phyloP scores from a whole-genome alignment of 2,797 vertebrate genomes.

The Parauchenoglanis punctatus region DNA sequence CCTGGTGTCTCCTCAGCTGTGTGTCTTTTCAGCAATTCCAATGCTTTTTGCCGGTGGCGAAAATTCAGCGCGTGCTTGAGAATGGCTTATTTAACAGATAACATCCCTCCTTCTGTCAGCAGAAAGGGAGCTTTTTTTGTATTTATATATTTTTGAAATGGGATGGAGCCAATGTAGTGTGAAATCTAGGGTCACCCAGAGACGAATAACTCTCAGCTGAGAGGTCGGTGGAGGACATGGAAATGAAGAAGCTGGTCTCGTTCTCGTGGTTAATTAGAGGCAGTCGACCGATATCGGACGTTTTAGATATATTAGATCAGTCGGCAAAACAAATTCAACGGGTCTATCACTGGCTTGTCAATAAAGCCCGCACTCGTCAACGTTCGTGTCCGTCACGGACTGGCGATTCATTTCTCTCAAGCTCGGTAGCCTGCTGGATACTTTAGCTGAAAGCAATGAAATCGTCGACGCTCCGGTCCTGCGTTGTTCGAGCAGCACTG shows the following conservation, averaged over 20 bases:
- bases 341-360: conserved; percentile 6
- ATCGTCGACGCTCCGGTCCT: neutral
- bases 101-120: conserved; percentile 60
- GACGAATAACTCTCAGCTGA: conserved; percentile 53
- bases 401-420: conserved; percentile 29
- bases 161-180: conserved; percentile 53
- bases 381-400: conserved; percentile 12
- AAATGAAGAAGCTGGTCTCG: conserved; percentile 31
- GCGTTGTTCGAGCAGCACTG: neutral
- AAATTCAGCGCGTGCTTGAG: conserved; percentile 50
- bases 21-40: conserved; percentile 57
- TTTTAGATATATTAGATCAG: neutral
- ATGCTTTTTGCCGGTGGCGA: conserved; percentile 52
- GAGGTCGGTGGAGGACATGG: conserved; percentile 48
- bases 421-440: neutral
- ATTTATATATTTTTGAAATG: neutral
- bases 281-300: conserved; percentile 5
- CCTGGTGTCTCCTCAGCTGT: conserved; percentile 31
- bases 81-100: conserved; percentile 64
- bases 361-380: conserved; percentile 32
- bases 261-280: conserved; percentile 49
- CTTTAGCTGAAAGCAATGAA: neutral
- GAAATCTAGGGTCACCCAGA: conserved; percentile 57
- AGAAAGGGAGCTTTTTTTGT: conserved; percentile 38
- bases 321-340: conserved; percentile 25